A percentile compares a stretch with the other conserved stretches of the same genome.
These are phyloP conservation scores for Leptinotarsa juncta DNA, from an alignment of 2,888 invertebrate species.

Conservation along the genomic window DNA sequence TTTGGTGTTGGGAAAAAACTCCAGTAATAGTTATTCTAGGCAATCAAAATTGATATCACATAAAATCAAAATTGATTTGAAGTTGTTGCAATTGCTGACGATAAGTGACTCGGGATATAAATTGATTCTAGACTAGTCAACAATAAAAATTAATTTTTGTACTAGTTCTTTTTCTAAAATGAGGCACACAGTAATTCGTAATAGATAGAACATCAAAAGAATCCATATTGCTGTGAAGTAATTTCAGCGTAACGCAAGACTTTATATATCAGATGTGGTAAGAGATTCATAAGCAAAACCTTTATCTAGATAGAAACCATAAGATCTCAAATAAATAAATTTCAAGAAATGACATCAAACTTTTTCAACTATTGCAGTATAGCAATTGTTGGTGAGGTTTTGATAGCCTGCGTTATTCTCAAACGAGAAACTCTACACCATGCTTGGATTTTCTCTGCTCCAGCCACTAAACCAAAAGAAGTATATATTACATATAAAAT, in stretches of 20 bases:
- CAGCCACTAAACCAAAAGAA: no score
- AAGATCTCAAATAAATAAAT: not conserved
- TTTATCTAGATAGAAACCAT: not conserved
- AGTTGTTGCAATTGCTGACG: not conserved
- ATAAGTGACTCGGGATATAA: no score
- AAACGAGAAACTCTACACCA: no score
- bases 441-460: no score
- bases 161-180: not conserved
- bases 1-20: no score
- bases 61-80: not conserved
- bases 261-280: not conserved
- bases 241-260: not conserved
- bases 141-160: no score
- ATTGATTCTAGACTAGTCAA: no score
- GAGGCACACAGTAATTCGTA: not conserved
- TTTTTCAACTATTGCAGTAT: not conserved
- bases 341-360: not conserved
- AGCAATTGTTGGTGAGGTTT: not conserved
- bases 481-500: no score
- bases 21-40: not conserved
- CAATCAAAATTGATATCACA: not conserved
- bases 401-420: no score
- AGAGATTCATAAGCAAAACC: not conserved
- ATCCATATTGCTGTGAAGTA: not conserved
- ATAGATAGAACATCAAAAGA: not conserved